phyloP scores from a whole-genome alignment of 2,797 vertebrate species.

The Coregonus ussuriensis region DNA sequence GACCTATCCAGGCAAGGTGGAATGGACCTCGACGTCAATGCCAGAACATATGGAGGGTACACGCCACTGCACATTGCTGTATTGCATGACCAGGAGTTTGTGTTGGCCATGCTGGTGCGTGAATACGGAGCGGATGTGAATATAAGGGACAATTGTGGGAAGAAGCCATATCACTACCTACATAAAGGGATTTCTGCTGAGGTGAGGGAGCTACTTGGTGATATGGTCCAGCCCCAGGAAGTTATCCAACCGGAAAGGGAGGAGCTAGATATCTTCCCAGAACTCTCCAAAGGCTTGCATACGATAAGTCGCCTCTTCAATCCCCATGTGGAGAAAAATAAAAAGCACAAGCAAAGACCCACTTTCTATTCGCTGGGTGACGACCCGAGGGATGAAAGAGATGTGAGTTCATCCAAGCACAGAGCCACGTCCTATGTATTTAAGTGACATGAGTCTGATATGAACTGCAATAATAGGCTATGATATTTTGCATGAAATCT shows the following conservation, averaged over 20 bases:
- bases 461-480: not conserved
- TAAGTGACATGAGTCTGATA: conserved; percentile 43
- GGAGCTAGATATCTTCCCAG: conserved; percentile 68
- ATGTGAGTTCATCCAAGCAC: conserved; percentile 54
- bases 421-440: conserved; percentile 72
- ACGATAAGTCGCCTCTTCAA: conserved; percentile 85
- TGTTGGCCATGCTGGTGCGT: conserved; percentile 77
- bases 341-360: conserved; percentile 79
- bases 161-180: conserved; percentile 86
- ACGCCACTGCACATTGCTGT: conserved; percentile 91
- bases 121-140: conserved; percentile 75
- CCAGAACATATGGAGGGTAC: conserved; percentile 84
- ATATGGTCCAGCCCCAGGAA: conserved; percentile 49
- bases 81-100: conserved; percentile 79
- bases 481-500: not conserved
- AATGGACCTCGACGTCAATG: conserved; percentile 77
- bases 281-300: conserved; percentile 79
- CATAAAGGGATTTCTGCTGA: conserved; percentile 61
- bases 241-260: conserved; percentile 39
- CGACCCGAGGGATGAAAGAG: conserved; percentile 63
- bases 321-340: conserved; percentile 75
- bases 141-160: conserved; percentile 88
- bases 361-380: conserved; percentile 66
- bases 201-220: conserved; percentile 79
- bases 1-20: conserved; percentile 71